Base-by-base conservation (phyloP, 2,888 invertebrate species). In the Cordilura impudica region DNA sequence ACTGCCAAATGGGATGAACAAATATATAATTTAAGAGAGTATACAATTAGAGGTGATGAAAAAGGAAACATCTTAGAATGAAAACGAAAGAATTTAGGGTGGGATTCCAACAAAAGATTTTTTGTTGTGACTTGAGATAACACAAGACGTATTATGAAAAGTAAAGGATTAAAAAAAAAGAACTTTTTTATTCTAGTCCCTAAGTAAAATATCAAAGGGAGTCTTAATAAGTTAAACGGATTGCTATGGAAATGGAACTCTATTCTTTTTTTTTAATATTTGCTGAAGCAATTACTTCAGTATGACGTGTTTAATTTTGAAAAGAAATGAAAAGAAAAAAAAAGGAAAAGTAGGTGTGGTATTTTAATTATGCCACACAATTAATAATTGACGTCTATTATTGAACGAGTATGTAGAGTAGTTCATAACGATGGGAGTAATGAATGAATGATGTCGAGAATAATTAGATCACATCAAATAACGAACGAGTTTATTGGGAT, bases 301-400 rank as follows among this genome's bases (percentile, higher is more conserved):
- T 35, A 12, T 58, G 51, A 58, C 7, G 4, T 72, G 51, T 29
- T 26, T n/a, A 31, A 47, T 8, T n/a, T n/a, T 26, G 4, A 8
- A 16, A 60, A n/a, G 10, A 10, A 65, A 21, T 51, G 23, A 16
- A 63, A 31, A 12, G n/a, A 60, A 51, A 19, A 12, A 54, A 81
- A 77, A 74, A 67, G 81, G 58, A 81, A 78, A 75, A 82, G 85
- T 84, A 83, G 86, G 87, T 83, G 87, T 85, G 86, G 76, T 82
- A 60, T 78, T 60, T 83, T 84, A 87, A 87, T 86, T 85, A 86
- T 83, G 82, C 82, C 83, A 82, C 61, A 82, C 85, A 86, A 84
- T 83, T 84, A 85, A 78, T 83, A 84, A 80, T 67, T 74, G 84
- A 79, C 81, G 73, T 82, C 80, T 29, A 39, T 66, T 83, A 84